These are phyloP conservation scores for Dipodomys stephensi DNA, from an alignment of 2,113 vertebrate species.

Conservation along the genomic window DNA sequence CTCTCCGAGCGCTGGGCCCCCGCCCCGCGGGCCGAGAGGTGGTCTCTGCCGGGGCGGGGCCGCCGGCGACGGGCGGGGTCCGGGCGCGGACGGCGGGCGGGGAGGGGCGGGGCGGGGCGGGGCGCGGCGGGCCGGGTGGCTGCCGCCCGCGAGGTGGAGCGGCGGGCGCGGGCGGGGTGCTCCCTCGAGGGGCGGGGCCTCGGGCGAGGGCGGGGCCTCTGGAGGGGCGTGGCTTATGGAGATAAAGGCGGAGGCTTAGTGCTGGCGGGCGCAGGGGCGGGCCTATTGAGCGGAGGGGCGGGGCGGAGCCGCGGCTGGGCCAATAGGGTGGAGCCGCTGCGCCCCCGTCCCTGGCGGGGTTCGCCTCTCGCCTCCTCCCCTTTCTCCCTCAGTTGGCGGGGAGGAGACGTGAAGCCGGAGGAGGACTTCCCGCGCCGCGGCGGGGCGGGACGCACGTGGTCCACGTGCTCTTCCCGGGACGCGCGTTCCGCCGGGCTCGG, in stretches of 20 bases:
- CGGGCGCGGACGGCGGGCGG: not conserved
- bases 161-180: not conserved
- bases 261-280: not conserved
- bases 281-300: not conserved
- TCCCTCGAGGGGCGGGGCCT: not conserved
- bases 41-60: constrained; percentile 60
- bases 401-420: too few species aligned
- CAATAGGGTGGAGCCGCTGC: not conserved
- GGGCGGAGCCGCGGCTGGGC: not conserved
- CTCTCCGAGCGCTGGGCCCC: not conserved
- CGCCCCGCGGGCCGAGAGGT: constrained; percentile 22
- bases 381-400: not conserved
- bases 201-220: not conserved
- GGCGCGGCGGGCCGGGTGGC: not conserved
- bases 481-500: too few species aligned
- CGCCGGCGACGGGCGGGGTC: not conserved
- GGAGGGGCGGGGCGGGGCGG: not conserved
- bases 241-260: too few species aligned
- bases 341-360: not conserved
- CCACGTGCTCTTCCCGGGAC: too few species aligned
- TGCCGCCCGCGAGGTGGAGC: not conserved
- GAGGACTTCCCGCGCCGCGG: too few species aligned
- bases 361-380: too few species aligned
- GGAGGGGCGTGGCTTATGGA: not conserved
- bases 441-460: too few species aligned